phyloP scores from a whole-genome alignment of 2,888 invertebrate genomes.

The Hylaea fasciaria region DNA sequence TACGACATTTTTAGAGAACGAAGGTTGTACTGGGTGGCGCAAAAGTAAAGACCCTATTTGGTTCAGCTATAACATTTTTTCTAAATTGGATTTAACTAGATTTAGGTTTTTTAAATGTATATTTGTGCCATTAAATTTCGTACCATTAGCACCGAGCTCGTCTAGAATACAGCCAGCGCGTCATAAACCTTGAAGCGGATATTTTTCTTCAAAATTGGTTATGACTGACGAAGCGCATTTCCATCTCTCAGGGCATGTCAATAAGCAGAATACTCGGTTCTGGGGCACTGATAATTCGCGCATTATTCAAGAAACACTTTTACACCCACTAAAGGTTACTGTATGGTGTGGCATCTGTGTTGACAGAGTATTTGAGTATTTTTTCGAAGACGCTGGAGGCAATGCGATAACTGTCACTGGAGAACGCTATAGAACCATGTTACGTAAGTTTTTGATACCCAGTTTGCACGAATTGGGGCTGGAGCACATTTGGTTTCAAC shows the following conservation, averaged over 20 bases:
- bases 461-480: slow-evolving; percentile 2
- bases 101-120: too few species aligned
- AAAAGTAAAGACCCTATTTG: too few species aligned
- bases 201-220: background rate
- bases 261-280: slow-evolving; percentile 9
- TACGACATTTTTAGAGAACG: too few species aligned
- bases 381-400: background rate
- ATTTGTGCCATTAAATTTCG: too few species aligned
- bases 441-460: background rate
- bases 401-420: background rate
- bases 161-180: background rate
- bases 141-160: background rate
- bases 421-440: background rate
- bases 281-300: slow-evolving; percentile 10
- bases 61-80: too few species aligned
- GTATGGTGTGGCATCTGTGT: slow-evolving; percentile 15
- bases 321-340: slow-evolving; percentile 2
- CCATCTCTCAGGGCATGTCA: slow-evolving; percentile 4
- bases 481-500: slow-evolving; percentile 16
- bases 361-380: background rate
- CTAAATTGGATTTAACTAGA: too few species aligned
- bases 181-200: background rate
- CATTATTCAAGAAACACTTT: slow-evolving; percentile 1
- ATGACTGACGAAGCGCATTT: slow-evolving; percentile 6
- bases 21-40: too few species aligned